Evolutionary conservation across 1,140 invertebrate species (phyloP).

Genomic region (Nylanderia fulva): DNA sequence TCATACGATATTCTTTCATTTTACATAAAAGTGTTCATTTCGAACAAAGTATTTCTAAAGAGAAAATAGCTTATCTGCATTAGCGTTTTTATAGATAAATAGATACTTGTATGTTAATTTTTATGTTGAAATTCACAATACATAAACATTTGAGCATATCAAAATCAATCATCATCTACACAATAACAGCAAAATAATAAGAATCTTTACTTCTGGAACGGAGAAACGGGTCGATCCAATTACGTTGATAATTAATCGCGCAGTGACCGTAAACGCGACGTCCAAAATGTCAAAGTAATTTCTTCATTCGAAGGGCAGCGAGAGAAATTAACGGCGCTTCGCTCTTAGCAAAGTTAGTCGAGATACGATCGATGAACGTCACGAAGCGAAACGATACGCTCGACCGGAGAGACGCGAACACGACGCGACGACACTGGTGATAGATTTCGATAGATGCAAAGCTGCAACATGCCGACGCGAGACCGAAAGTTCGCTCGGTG

Average conservation of each 20-base stretch:
- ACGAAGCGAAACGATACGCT: slow-evolving; percentile 60
- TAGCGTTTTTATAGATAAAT: no score
- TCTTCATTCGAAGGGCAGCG: slow-evolving; percentile 1
- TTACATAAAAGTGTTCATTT: background rate
- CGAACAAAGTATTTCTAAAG: no score
- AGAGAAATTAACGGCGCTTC: slow-evolving; percentile 26
- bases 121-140: background rate
- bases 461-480: slow-evolving; percentile 44
- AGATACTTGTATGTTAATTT: background rate
- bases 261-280: background rate
- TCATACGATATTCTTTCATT: background rate
- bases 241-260: slow-evolving; percentile 16
- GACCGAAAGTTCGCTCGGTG: slow-evolving; percentile 73
- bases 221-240: background rate
- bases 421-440: slow-evolving; percentile 31
- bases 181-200: background rate
- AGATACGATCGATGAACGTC: slow-evolving; percentile 63
- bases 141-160: no score
- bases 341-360: slow-evolving; percentile 59
- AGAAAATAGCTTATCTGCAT: no score
- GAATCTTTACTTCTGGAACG: background rate
- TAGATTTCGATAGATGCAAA: slow-evolving; percentile 55
- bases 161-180: no score
- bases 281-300: slow-evolving; percentile 11
- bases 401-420: slow-evolving; percentile 52